These are phyloP conservation scores for Episyrphus balteatus DNA, from an alignment of 1,140 invertebrate genomes.

Conservation along the genomic window DNA sequence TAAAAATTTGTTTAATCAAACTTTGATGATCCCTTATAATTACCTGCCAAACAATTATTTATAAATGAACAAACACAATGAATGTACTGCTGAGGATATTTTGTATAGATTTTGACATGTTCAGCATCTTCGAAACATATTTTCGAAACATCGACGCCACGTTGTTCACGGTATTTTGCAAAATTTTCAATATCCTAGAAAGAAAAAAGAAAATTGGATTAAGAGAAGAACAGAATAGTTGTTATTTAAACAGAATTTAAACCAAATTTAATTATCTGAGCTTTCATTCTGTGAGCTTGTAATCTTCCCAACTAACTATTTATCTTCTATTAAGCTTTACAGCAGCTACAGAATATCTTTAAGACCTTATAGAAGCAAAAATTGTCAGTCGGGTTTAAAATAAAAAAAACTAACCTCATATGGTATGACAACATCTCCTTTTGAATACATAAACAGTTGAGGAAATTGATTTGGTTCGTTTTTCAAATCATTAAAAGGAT, in stretches of 20 bases:
- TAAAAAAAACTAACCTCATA: constrained; percentile 35
- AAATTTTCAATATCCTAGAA: constrained; percentile 50
- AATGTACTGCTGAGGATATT: constrained; percentile 50
- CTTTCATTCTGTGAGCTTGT: not conserved
- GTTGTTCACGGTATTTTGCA: constrained; percentile 41
- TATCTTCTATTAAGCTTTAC: no score
- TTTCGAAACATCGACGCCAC: constrained; percentile 47
- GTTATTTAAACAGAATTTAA: no score
- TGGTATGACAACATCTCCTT: constrained; percentile 50
- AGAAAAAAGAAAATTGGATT: not conserved
- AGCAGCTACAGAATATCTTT: no score
- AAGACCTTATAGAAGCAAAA: no score
- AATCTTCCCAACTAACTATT: no score
- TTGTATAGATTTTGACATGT: constrained; percentile 56
- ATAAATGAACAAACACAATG: constrained; percentile 49
- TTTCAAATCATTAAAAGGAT: constrained; percentile 39
- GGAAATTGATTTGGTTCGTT: constrained; percentile 44
- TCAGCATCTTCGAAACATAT: constrained; percentile 55
- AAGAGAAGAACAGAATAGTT: no score
- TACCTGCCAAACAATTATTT: constrained; percentile 41
- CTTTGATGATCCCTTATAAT: constrained; percentile 3
- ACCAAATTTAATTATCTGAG: no score
- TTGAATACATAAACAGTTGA: constrained; percentile 65
- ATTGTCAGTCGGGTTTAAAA: not conserved
- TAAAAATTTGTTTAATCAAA: no score